Percentiles rank a stretch among this genome's conserved stretches.
phyloP scores from a whole-genome alignment of 1,140 invertebrate genomes.

The Hylaeus volcanicus region DNA sequence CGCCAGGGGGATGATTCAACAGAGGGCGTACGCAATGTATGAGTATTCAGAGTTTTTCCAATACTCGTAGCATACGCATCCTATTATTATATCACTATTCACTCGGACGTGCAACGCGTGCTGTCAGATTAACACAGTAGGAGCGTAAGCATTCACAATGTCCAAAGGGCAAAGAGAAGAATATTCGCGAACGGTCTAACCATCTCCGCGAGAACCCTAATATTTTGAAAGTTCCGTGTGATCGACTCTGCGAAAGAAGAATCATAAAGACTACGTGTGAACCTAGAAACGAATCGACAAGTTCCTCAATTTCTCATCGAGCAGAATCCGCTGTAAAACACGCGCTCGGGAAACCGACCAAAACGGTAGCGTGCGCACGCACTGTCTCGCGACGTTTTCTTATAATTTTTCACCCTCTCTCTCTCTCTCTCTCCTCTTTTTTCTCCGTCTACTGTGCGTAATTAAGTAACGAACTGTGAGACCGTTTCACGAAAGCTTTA shows the following conservation, averaged over 20 bases:
- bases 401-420: too few species aligned
- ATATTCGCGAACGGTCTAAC: constrained; percentile 2
- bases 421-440: too few species aligned
- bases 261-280: constrained; percentile 38
- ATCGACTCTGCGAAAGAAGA: constrained; percentile 33
- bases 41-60: constrained; percentile 71
- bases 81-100: constrained; percentile 63
- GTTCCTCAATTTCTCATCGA: constrained; percentile 1
- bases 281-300: constrained; percentile 46
- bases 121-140: constrained; percentile 61
- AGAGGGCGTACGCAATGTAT: constrained; percentile 77
- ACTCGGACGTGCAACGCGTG: constrained; percentile 54
- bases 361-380: constrained; percentile 40
- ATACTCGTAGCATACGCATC: constrained; percentile 59
- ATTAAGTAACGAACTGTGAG: constrained; percentile 47
- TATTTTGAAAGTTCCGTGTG: constrained; percentile 1
- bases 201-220: constrained; percentile 10
- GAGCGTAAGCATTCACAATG: constrained; percentile 40
- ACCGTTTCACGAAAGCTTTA: constrained; percentile 46
- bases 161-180: constrained; percentile 40
- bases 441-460: constrained; percentile 45
- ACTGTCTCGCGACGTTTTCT: constrained; percentile 40
- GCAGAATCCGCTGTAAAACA: constrained; percentile 25
- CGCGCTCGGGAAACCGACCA: constrained; percentile 15
- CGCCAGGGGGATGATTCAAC: constrained; percentile 52